Evolutionary conservation across 2,888 invertebrate species (phyloP).

Genomic region (Epsilonema sp.): DNA sequence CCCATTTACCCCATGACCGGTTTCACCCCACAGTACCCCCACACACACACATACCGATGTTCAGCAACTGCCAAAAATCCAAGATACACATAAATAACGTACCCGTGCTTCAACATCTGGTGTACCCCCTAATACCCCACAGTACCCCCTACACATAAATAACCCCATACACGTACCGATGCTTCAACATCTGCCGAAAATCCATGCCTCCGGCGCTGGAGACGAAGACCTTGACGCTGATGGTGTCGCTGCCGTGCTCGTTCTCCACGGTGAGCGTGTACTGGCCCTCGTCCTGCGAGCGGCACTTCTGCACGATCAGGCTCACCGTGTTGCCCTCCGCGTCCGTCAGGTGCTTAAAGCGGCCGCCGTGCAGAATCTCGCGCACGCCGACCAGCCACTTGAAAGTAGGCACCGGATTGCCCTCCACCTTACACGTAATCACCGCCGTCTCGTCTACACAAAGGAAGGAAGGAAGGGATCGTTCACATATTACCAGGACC

Average conservation of each 20-base stretch:
- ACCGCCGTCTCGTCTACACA: conserved; percentile 66
- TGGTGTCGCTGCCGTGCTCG: conserved; percentile 79
- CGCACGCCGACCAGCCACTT: conserved; percentile 23
- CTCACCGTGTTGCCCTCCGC: conserved; percentile 72
- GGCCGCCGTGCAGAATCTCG: conserved; percentile 70
- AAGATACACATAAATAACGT: conserved; percentile 86
- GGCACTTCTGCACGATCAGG: conserved; percentile 79
- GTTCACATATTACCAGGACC: too few relatives aligned
- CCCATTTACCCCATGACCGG: too few relatives aligned
- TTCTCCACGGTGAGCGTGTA: conserved; percentile 81
- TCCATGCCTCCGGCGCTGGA: conserved; percentile 91
- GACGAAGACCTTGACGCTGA: conserved; percentile 84
- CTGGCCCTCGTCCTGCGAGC: conserved; percentile 76
- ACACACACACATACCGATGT: too few relatives aligned
- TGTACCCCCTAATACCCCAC: too few relatives aligned
- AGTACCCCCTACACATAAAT: too few relatives aligned
- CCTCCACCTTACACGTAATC: conserved; percentile 75
- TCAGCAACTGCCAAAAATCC: conserved; percentile 96
- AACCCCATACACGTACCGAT: too few relatives aligned
- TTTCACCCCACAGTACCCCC: too few relatives aligned
- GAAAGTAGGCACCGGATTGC: conserved; percentile 79
- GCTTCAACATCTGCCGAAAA: conserved; percentile 92
- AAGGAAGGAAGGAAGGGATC: too few relatives aligned
- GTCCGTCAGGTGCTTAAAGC: conserved; percentile 83
- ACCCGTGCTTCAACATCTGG: too few relatives aligned